Evolutionary conservation across 2,113 vertebrate species (phyloP), one percentile per base, ranked within the genome.

Genomic region (Anoura caudifer): DNA sequence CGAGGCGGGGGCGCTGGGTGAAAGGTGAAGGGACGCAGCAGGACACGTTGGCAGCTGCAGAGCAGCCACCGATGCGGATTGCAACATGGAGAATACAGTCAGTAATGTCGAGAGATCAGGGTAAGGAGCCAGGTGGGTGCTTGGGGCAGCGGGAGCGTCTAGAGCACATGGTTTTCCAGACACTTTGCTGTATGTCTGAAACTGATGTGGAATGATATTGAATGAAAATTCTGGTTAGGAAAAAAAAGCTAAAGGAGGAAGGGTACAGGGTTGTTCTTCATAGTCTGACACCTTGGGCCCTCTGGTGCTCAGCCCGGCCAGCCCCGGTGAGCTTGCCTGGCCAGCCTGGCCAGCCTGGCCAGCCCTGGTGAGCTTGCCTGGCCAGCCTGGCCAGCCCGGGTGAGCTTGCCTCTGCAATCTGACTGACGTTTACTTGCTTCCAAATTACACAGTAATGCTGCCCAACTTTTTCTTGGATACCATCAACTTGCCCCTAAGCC

Each of bases 341-440:
- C n/a, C n/a, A n/a, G n/a, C n/a, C n/a, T n/a, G n/a, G n/a, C n/a
- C 2, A 52, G 54, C 41, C 16, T 7, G 41, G 11, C 38, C 4
- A 26, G 0, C 26, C n/a, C 12, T 1, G 4, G 3, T 0, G n/a
- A n/a, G n/a, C n/a, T n/a, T n/a, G n/a, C n/a, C n/a, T n/a, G n/a
- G n/a, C n/a, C n/a, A n/a, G n/a, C n/a, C n/a, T n/a, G n/a, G n/a
- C 43, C 3, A 24, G 0, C 26, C 33, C 11, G 0, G 4, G 2
- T 1, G n/a, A n/a, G 4, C 61, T 7, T 12, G 11, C 45, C 20
- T 72, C 70, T 28, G 38, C 11, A 17, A 59, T 33, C 28, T 43
- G 59, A 65, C 65, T 28, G 36, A 13, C 8, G 26, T 47, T 61
- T 14, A 38, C 13, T 16, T 47, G 38, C 33, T 96, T 45, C 90